Conservation (phyloP, 2,888 invertebrate species). For the Gastracanthus pulcherrimus region DNA sequence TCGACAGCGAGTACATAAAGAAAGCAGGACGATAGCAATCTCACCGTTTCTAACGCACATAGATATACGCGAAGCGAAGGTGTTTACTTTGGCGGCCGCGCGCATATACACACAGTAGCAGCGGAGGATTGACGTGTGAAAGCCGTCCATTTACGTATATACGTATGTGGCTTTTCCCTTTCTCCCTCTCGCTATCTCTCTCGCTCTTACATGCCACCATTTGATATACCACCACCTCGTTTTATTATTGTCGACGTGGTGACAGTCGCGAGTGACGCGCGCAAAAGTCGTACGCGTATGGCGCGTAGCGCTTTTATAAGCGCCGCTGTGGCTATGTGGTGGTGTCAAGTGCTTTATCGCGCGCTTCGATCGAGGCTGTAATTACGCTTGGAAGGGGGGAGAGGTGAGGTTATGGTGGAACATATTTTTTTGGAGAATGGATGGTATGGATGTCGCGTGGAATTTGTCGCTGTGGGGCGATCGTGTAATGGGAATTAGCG, state of each 20-base stretch:
- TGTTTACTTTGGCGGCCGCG: neutral
- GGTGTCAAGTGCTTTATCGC: constrained; percentile 44
- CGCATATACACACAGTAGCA: constrained; percentile 22
- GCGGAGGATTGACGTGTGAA: constrained; percentile 73
- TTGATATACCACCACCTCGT: neutral
- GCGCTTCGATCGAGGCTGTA: constrained; percentile 20
- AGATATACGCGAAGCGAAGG: neutral
- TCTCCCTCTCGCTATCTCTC: neutral
- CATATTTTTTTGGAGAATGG: neutral
- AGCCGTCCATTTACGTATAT: constrained; percentile 63
- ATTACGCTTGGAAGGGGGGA: constrained; percentile 1
- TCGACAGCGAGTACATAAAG: neutral
- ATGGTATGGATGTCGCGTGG: neutral
- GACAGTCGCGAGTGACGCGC: neutral
- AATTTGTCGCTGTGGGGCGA: no score
- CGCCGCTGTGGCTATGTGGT: no score
- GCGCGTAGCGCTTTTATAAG: neutral
- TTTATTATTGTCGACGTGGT: constrained; percentile 9
- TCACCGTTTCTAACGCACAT: neutral
- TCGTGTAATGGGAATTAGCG: neutral
- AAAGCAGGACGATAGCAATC: constrained; percentile 9
- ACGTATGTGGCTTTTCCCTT: no score
- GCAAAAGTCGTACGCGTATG: neutral
- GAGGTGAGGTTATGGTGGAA: neutral
- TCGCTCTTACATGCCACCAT: no score